These are phyloP conservation scores for Tachysurus fulvidraco DNA, from an alignment of 2,113 vertebrate genomes.

Conservation along the genomic window DNA sequence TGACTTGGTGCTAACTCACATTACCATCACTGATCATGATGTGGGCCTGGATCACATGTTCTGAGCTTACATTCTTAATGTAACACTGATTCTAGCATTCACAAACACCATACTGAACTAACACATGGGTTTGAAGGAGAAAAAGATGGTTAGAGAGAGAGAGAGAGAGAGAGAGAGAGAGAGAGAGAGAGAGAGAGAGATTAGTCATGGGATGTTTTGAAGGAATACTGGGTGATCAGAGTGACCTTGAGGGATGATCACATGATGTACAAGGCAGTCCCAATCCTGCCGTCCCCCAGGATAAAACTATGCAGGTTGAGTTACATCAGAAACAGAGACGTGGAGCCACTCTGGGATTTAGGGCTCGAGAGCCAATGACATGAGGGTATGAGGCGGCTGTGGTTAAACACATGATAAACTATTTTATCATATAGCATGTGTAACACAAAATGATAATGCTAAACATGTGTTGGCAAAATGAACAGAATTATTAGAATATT, in stretches of 20 bases:
- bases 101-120: neutral
- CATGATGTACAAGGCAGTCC: conserved; percentile 36
- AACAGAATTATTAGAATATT: neutral
- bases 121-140: neutral
- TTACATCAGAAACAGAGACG: conserved; percentile 13
- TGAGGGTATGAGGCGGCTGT: conserved; percentile 57
- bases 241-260: conserved; percentile 55
- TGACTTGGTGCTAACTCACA: conserved; percentile 26
- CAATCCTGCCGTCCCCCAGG: conserved; percentile 33
- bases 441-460: neutral
- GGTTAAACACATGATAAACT: conserved; percentile 26
- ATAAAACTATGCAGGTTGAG: conserved; percentile 2
- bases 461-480: neutral
- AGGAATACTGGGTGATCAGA: conserved; percentile 34
- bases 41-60: neutral
- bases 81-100: neutral
- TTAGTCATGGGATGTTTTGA: conserved; percentile 41
- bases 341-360: neutral
- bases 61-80: conserved; percentile 6
- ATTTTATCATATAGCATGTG: neutral
- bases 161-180: no score
- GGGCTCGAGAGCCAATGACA: conserved; percentile 55
- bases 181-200: neutral
- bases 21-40: conserved; percentile 26
- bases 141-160: neutral